phyloP scores from a whole-genome alignment of 2,888 invertebrate genomes.

The Sarcophaga rosellei region DNA sequence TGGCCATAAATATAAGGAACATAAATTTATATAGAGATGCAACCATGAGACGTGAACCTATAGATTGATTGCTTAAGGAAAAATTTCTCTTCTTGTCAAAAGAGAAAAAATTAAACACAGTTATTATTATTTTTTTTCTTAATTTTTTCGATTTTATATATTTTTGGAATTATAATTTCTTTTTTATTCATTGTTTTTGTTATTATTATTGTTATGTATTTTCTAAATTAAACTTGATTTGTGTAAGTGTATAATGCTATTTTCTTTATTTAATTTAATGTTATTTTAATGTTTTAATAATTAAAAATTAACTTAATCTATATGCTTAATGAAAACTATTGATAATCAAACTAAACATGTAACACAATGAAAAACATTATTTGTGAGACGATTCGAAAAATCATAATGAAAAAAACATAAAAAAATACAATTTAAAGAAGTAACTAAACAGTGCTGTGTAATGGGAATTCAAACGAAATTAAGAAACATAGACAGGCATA shows the following conservation, averaged over 20 bases:
- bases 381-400: neutral
- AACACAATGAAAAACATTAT: slow-evolving; percentile 47
- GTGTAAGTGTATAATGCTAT: slow-evolving; percentile 61
- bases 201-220: slow-evolving; percentile 64
- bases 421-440: slow-evolving; percentile 27
- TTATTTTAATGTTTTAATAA: slow-evolving; percentile 55
- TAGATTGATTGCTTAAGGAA: too few relatives aligned
- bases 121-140: slow-evolving; percentile 29
- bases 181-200: slow-evolving; percentile 1
- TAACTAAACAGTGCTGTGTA: neutral
- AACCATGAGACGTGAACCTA: too few relatives aligned
- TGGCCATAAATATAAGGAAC: too few relatives aligned
- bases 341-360: slow-evolving; percentile 52
- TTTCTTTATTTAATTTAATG: slow-evolving; percentile 28
- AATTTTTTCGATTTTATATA: slow-evolving; percentile 67
- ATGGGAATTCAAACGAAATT: slow-evolving; percentile 36
- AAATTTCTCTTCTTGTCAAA: neutral
- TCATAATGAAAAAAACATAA: slow-evolving; percentile 8
- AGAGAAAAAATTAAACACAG: slow-evolving; percentile 38
- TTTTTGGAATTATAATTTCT: slow-evolving; percentile 71
- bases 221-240: slow-evolving; percentile 67
- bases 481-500: neutral
- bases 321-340: slow-evolving; percentile 45
- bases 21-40: too few relatives aligned
- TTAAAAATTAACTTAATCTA: slow-evolving; percentile 64